A percentile compares a stretch with the other conserved stretches of the same genome.
Conservation (phyloP, 2,113 vertebrate species). For the Anarhynchus alexandrinus region DNA sequence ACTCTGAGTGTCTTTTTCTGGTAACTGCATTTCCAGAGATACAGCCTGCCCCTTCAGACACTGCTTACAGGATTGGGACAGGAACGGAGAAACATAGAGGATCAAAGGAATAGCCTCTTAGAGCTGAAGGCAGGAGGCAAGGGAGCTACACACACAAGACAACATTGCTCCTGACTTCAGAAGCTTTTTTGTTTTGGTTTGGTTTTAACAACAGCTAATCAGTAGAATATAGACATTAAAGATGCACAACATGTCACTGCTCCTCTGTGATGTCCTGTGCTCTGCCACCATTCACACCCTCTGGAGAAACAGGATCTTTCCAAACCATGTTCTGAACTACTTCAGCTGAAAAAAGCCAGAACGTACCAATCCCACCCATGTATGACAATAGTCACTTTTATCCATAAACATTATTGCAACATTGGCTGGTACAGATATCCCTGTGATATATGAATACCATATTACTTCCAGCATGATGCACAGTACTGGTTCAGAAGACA, state of each 20-base stretch:
- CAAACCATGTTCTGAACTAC: neutral
- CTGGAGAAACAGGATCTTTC: neutral
- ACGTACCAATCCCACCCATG: neutral
- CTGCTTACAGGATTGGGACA: fast-evolving
- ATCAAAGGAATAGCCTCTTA: neutral
- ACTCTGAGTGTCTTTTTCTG: neutral
- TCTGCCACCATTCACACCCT: neutral
- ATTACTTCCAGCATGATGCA: neutral
- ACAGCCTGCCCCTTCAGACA: neutral
- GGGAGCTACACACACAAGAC: neutral
- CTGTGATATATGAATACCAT: no score
- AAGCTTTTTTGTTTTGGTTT: neutral
- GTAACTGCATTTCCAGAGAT: neutral
- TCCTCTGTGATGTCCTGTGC: neutral
- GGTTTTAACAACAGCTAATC: neutral
- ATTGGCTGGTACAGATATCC: neutral
- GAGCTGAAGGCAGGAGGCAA: neutral
- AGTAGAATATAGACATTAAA: neutral
- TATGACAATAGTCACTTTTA: neutral
- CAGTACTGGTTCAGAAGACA: neutral
- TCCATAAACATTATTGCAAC: neutral
- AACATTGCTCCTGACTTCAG: neutral
- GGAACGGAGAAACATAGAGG: neutral
- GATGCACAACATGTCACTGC: neutral
- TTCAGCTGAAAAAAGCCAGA: neutral